phyloP scores from a whole-genome alignment of 1,140 invertebrate genomes.

The Armadillidium nasatum region DNA sequence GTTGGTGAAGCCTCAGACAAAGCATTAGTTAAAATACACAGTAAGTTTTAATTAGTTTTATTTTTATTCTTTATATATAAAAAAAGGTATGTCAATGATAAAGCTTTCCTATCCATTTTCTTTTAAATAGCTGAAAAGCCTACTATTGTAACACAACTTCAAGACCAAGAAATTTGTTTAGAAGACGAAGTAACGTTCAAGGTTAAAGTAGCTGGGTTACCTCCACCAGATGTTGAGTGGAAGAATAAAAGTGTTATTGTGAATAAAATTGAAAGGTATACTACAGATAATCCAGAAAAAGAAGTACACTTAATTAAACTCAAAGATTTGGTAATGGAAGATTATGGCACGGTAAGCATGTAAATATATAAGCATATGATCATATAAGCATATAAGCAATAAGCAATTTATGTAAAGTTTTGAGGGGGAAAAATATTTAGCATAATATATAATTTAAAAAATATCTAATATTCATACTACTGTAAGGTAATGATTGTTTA shows the following conservation, averaged over 20 bases:
- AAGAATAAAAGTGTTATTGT: slow-evolving; percentile 31
- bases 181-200: slow-evolving; percentile 40
- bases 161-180: slow-evolving; percentile 34
- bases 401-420: no score
- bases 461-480: no score
- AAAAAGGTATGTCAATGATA: no score
- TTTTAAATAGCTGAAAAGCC: slow-evolving; percentile 37
- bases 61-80: background rate
- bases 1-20: slow-evolving; percentile 65
- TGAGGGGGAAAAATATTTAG: no score
- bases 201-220: slow-evolving; percentile 33
- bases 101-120: background rate
- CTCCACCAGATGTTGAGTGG: slow-evolving; percentile 35
- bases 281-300: slow-evolving; percentile 29
- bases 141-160: slow-evolving; percentile 27
- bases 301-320: slow-evolving; percentile 39
- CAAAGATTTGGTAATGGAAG: slow-evolving; percentile 33
- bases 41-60: slow-evolving; percentile 57
- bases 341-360: slow-evolving; percentile 36
- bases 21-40: slow-evolving; percentile 68
- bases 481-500: no score
- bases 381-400: no score
- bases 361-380: no score
- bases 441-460: no score
- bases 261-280: slow-evolving; percentile 30